Conservation (phyloP, 1,140 invertebrate genomes). For the Drosophila dunni region DNA sequence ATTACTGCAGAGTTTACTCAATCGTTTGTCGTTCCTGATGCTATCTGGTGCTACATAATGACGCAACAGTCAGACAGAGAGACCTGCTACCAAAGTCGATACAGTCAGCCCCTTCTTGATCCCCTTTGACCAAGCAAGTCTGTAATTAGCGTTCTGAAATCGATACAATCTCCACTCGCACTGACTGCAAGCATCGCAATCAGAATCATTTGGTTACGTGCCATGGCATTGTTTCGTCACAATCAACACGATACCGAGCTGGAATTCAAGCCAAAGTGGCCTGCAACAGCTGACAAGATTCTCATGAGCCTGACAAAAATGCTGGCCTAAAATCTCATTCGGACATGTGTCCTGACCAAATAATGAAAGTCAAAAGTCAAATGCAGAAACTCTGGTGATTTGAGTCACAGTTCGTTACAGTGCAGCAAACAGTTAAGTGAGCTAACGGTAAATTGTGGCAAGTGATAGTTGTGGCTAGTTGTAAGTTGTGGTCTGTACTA, state of each 20-base stretch:
- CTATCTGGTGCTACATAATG: conserved; percentile 24
- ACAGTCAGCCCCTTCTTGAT: not conserved
- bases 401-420: conserved; percentile 60
- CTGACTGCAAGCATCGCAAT: conserved; percentile 36
- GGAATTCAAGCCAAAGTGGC: not conserved
- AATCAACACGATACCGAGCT: conserved; percentile 56
- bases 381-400: conserved; percentile 49
- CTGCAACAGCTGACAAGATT: conserved; percentile 65
- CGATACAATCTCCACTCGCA: conserved; percentile 24
- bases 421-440: conserved; percentile 8
- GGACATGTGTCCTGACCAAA: conserved; percentile 17
- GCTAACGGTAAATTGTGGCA: not conserved
- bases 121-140: not conserved
- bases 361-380: conserved; percentile 61
- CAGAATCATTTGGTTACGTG: conserved; percentile 15
- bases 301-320: conserved; percentile 50
- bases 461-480: conserved; percentile 5
- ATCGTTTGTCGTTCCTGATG: conserved; percentile 12
- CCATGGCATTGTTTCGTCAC: conserved; percentile 58
- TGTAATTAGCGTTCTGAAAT: conserved; percentile 50
- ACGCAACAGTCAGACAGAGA: conserved; percentile 11
- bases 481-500: conserved; percentile 47
- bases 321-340: conserved; percentile 26
- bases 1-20: conserved; percentile 5
- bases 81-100: not conserved